Evolutionary conservation across 2,888 invertebrate genomes (phyloP), one percentile per base, ranked within the genome.

Genomic region (Pollenia labialis): DNA sequence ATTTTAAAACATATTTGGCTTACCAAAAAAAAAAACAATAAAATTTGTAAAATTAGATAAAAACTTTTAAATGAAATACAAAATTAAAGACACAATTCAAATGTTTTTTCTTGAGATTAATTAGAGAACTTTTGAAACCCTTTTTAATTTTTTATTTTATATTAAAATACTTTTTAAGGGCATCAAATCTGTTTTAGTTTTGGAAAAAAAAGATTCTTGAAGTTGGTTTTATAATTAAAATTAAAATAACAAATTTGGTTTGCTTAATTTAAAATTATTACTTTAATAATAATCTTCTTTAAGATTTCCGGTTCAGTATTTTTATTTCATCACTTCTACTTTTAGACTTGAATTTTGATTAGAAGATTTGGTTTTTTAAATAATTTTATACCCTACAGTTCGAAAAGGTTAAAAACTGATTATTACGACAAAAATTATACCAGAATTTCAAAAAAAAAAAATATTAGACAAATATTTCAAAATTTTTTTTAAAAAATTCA

Each of bases 281-380:
- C 40, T 48, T 74, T 60, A 7, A 60, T 18, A 40, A 66, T 32
- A 72, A 64, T 72, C 64, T 81, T 64, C 54, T 64, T 72, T 72
- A 40, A 48, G 56, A 64, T 64, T 80, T 72, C 81, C 72, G 64
- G 72, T 81, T 81, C 56, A 56, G 16, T 46, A 68, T 77, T 56
- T 77, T 16, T 72, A 42, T 72, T 72, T 81, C 62, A 72, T 8
- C 62, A 72, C 32, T 32, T 32, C 32, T 32, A 32, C 32, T 32
- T 81, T 72, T 62, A 72, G 71, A 54, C 14, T 10, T 9, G 9
- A 32, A 12, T 14, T 69, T 42, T 69, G 7, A 48, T 18, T 68
- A 1, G 23, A 0, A 14, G 8, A 9, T 42, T 44, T n/a, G 52
- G 3, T 16, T 18, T 62, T 18, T 50, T 64, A 10, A 56, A 50